phyloP scores from a whole-genome alignment of 1,140 invertebrate genomes.

The Thaumetopoea pityocampa region DNA sequence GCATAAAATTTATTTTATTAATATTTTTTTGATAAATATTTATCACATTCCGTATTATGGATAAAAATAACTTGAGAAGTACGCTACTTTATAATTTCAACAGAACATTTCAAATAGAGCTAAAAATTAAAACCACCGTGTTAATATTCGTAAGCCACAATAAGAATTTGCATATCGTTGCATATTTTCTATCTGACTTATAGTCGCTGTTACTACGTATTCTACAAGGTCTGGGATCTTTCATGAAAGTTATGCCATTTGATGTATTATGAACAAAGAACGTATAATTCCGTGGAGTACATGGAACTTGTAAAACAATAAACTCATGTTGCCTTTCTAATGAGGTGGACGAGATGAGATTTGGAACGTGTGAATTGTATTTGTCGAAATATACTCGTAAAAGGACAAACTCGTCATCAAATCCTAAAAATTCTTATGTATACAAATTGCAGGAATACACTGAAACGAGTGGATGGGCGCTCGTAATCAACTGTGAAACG shows the following conservation, averaged over 20 bases:
- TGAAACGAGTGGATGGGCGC: conserved; percentile 39
- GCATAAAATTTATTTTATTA: too few species aligned
- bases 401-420: conserved; percentile 20
- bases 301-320: conserved; percentile 37
- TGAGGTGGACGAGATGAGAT: conserved; percentile 31
- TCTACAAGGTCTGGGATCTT: conserved; percentile 13
- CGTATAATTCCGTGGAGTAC: conserved; percentile 24
- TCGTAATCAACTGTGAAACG: conserved; percentile 49
- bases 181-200: conserved; percentile 5
- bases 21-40: too few species aligned
- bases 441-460: conserved; percentile 38
- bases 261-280: conserved; percentile 28
- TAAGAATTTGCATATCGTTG: conserved; percentile 14
- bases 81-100: too few species aligned
- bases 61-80: too few species aligned
- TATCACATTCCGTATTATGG: too few species aligned
- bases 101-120: too few species aligned
- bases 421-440: conserved; percentile 20
- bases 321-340: conserved; percentile 40
- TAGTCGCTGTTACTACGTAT: conserved; percentile 12
- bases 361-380: conserved; percentile 17
- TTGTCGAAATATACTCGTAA: conserved; percentile 4
- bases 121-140: too few species aligned
- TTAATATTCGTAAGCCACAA: conserved; percentile 12
- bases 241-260: conserved; percentile 24